These are phyloP conservation scores for Anoncus sp. DNA, from an alignment of 2,888 invertebrate genomes.

Conservation along the genomic window DNA sequence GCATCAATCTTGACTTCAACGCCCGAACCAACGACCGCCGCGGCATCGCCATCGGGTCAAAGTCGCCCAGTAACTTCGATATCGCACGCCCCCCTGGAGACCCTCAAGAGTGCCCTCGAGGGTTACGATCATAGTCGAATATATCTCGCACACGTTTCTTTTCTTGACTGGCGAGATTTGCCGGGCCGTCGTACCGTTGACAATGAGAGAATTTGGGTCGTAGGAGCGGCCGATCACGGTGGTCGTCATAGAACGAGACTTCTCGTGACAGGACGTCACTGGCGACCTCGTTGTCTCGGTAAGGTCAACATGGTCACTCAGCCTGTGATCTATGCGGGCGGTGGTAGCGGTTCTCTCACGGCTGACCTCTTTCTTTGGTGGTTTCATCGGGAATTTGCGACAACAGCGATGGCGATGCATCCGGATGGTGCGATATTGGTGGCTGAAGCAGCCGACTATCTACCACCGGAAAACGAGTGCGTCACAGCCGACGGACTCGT, in stretches of 20 bases:
- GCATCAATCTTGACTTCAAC: conserved; percentile 37
- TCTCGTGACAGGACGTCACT: conserved; percentile 83
- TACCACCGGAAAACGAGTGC: conserved; percentile 80
- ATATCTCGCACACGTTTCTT: conserved; percentile 82
- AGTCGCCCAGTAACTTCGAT: conserved; percentile 46
- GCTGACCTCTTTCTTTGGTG: conserved; percentile 84
- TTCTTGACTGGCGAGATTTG: conserved; percentile 82
- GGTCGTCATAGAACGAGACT: conserved; percentile 83
- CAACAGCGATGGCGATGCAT: conserved; percentile 83
- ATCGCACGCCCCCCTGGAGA: conserved; percentile 69
- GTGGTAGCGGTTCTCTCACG: conserved; percentile 82
- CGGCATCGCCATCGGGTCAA: conserved; percentile 37
- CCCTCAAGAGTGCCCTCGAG: conserved; percentile 71
- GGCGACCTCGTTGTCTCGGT: conserved; percentile 82
- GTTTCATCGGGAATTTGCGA: conserved; percentile 84
- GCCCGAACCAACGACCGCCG: conserved; percentile 32
- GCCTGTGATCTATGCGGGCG: conserved; percentile 84
- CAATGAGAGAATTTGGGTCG: conserved; percentile 79
- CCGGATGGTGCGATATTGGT: conserved; percentile 82
- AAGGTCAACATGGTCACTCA: conserved; percentile 84
- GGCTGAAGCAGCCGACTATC: conserved; percentile 80
- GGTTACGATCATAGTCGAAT: conserved; percentile 81
- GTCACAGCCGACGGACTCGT: conserved; percentile 81
- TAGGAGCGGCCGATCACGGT: conserved; percentile 83
- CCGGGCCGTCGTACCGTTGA: conserved; percentile 75